Evolutionary conservation across 2,888 invertebrate genomes (phyloP), one percentile per base, ranked within the genome.

Genomic region (Boloria euphrosyne): DNA sequence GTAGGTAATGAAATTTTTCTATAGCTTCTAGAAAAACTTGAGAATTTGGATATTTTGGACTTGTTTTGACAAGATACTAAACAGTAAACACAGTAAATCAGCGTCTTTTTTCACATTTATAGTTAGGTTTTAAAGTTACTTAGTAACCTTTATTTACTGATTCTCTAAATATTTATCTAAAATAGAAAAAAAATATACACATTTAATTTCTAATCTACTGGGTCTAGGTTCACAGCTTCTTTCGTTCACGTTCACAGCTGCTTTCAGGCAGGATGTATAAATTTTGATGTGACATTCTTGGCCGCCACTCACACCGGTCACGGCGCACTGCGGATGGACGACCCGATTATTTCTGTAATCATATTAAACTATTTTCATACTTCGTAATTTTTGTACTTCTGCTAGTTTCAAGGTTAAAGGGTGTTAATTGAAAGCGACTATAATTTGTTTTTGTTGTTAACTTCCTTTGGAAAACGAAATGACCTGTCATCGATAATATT

Each of bases 211-310:
- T 27, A 46, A 53, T 55, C 18, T 18, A 44, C 47, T 61, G 49
- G 44, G 27, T 49, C 43, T 53, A 52, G 63, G 44, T 46, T 50
- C n/a, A n/a, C n/a, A n/a, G n/a, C n/a, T n/a, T n/a, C n/a, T n/a
- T n/a, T n/a, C n/a, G n/a, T n/a, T n/a, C 16, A 13, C 14, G 51
- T 51, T 49, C 62, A 57, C 74, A 74, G 74, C 74, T 71, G 72
- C 52, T 57, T 57, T 66, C 63, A 51, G 18, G 57, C 46, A 54
- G 86, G 85, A 87, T 84, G 76, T 82, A 78, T 81, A 82, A 72
- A 83, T 83, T 84, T 76, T 72, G 82, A 78, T 78, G 77, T 74
- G 77, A 79, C 79, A 86, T 86, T 87, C 86, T 89, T 88, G 88
- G 88, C 89, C 65, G 71, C 67, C 70, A 53, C 70, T 60, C 74